A percentile compares a stretch with the other conserved stretches of the same genome.
These are phyloP conservation scores for Callipepla squamata DNA, from an alignment of 2,113 vertebrate species.

Conservation along the genomic window DNA sequence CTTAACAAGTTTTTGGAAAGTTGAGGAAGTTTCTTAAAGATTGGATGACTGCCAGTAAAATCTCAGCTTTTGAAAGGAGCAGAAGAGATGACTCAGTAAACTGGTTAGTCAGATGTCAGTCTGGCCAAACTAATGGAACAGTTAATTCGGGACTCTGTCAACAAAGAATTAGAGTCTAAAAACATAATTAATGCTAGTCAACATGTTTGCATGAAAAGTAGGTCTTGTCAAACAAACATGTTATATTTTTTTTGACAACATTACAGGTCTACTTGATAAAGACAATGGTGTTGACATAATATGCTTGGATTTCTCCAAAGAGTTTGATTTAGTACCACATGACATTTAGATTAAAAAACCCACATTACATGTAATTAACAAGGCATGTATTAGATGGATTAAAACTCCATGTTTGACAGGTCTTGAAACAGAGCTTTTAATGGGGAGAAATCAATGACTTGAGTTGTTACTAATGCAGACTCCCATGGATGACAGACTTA, in stretches of 20 bases:
- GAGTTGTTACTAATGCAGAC: background rate
- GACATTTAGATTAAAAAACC: background rate
- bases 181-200: background rate
- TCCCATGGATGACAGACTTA: constrained; percentile 6
- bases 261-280: background rate
- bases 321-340: background rate
- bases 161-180: constrained; percentile 15
- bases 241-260: background rate
- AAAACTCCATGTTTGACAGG: constrained; percentile 9
- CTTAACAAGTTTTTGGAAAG: background rate
- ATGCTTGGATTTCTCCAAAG: background rate
- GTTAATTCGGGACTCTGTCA: background rate
- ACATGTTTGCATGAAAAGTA: background rate
- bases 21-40: background rate
- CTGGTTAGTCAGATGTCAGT: background rate
- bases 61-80: background rate
- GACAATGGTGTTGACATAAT: background rate
- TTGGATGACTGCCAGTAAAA: background rate
- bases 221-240: background rate
- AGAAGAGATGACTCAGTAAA: background rate
- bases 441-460: background rate
- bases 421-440: constrained; percentile 13
- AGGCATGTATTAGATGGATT: constrained; percentile 3
- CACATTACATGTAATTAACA: constrained; percentile 12
- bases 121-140: background rate